Base-by-base conservation (phyloP, 2,113 vertebrate species). In the Procapra przewalskii region DNA sequence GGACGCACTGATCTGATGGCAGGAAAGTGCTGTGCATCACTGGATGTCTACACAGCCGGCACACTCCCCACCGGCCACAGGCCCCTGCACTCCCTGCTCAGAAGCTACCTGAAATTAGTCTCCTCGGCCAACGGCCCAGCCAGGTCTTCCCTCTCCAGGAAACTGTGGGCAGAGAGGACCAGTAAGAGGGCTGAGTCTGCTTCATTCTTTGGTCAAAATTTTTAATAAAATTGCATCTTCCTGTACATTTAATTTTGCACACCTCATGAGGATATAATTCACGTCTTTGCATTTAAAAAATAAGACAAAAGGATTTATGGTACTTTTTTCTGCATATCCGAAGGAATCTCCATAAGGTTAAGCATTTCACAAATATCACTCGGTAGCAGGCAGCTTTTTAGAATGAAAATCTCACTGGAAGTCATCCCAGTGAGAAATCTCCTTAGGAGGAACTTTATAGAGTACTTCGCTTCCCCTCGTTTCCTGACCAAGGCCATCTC, bases 21-120 rank as follows among this genome's bases (percentile, higher is more conserved):
- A 59, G 14, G 9, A 6, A 14, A 0, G 11, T 29, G 3, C 59
- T 8, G 7, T 2, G 7, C 27, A 12, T n/a, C 4, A 33, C 45
- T 13, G 33, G 23, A 6, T 1, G 0, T 55, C 33, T 12, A 3
- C 31, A 2, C 9, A 1, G 6, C 64, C 5, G 0, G 14, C 50
- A 7, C 5, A 27, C 57, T 59, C 23, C 57, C 48, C 43, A 25
- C 29, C 1, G 0, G n/a, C 15, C 59, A 12, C 11, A 3, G 19
- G 25, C 59, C 52, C 40, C 2, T 15, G 29, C 10, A 27, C 8
- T 1, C 7, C 43, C 36, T 11, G 3, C 60, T 83, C 31, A 31
- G 55, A 96, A 64, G 52, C 81, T 31, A n/a, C 21, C 40, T 19
- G 21, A 14, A 54, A 43, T 21, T 3, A 45, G 31, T 43, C 29